Evolutionary conservation across 1,140 invertebrate genomes (phyloP).

Genomic region (Tyrophagus putrescentiae): DNA sequence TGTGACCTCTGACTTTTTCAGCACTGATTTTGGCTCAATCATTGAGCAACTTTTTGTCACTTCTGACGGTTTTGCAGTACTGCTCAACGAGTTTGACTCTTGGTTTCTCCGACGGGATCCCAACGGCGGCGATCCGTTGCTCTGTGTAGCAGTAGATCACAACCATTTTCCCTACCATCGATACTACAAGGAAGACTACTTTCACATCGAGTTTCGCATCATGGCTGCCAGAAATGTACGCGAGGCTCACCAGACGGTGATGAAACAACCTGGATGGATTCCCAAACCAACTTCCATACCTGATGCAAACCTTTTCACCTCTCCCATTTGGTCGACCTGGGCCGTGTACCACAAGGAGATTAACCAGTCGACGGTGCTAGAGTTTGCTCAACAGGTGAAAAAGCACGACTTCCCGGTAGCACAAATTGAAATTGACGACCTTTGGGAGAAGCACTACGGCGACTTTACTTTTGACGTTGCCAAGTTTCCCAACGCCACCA

Average conservation of each 20-base stretch:
- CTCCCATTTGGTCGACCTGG: slow-evolving; percentile 68
- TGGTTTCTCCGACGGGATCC: not conserved
- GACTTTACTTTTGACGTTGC: slow-evolving; percentile 51
- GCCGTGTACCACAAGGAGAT: slow-evolving; percentile 36
- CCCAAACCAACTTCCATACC: slow-evolving; percentile 48
- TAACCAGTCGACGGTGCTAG: slow-evolving; percentile 45
- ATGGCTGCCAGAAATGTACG: too few species aligned
- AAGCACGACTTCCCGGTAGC: slow-evolving; percentile 52
- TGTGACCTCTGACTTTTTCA: not conserved
- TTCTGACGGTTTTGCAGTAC: not conserved
- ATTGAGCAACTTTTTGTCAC: not conserved
- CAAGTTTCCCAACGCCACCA: slow-evolving; percentile 54
- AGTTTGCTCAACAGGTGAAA: slow-evolving; percentile 55
- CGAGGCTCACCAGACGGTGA: too few species aligned
- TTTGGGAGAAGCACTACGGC: slow-evolving; percentile 77
- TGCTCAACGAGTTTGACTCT: not conserved
- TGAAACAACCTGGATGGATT: too few species aligned
- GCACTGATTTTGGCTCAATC: not conserved
- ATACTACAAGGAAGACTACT: too few species aligned
- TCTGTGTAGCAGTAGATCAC: too few species aligned
- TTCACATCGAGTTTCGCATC: too few species aligned
- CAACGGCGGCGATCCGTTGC: not conserved
- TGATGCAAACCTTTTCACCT: slow-evolving; percentile 50
- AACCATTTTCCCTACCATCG: too few species aligned
- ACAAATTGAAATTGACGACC: slow-evolving; percentile 77